Base-by-base conservation (phyloP, 1,140 invertebrate species). In the Venturia canescens region DNA sequence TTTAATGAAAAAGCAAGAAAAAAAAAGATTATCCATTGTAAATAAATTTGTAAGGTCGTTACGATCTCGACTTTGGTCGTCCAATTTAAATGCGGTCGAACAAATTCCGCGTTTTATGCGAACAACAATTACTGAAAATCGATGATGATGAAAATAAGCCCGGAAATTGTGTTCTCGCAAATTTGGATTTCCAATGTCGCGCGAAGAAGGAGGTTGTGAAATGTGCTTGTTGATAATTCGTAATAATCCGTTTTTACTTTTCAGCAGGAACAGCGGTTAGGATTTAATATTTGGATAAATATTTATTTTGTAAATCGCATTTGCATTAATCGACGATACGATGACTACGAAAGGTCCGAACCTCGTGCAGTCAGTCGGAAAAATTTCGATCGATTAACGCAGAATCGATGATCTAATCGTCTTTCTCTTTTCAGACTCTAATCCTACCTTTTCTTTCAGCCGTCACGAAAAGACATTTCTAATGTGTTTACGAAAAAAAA, bases 221-320 rank as follows among this genome's bases (percentile, higher is more conserved):
- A 66, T 26, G 11, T 3, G 23, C 27, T 66, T 3, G n/a, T 3
- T 66, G 21, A 7, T 82, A 82, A 86, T 84, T 71, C 69, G 86
- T 85, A 66, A 6, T 90, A 89, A 90, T 84, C 60, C 38, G 57
- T 83, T 86, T 88, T 83, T 87, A 81, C 83, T 84, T 90, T 90
- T 89, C 89, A 90, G 89, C 87, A 69, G 86, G 87, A 88, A 83
- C 83, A 75, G 85, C 88, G 80, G 83, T 85, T 87, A 88, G 78
- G 48, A 31, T 69, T 18, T 69, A 69, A 69, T 18, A 3, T 67
- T 31, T n/a, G 70, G 74, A 85, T 79, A 84, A 76, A 80, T 60
- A 83, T 77, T 86, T 85, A 84, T 81, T 84, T 84, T 81, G 75
- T 81, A 82, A 29, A 76, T 84, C 84, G 84, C 89, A 80, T 90